Evolutionary conservation across 2,113 vertebrate species (phyloP).

Genomic region (Megaptera novaeangliae): DNA sequence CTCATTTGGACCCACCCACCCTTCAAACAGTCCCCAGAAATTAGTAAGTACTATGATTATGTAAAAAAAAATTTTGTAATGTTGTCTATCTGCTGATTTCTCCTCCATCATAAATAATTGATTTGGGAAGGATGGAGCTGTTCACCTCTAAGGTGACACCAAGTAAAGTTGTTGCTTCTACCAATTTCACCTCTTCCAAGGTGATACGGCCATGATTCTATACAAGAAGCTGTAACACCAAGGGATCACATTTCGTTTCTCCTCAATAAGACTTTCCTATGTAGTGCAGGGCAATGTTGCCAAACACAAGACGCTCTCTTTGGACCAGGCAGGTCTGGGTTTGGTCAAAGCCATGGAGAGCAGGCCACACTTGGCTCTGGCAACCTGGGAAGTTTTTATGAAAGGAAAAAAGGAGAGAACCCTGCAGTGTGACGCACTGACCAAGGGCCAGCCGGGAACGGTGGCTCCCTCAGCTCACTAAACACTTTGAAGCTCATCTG

Average conservation of each 20-base stretch:
- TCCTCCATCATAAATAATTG: not conserved
- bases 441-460: not conserved
- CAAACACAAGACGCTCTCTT: accelerated
- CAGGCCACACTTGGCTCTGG: not conserved
- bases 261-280: not conserved
- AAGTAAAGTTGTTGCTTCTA: not conserved
- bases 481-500: not conserved
- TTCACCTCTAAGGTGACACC: not conserved
- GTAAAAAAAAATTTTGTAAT: not conserved
- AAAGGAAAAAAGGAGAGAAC: not conserved
- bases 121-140: not conserved
- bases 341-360: not conserved
- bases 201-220: not conserved
- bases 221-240: not conserved
- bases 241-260: not conserved
- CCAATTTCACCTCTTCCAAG: not conserved
- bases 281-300: not conserved
- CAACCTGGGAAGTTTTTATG: not conserved
- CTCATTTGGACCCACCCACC: not conserved
- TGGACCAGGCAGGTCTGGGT: not conserved
- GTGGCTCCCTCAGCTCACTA: not conserved
- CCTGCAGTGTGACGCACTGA: not conserved
- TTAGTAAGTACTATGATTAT: not conserved
- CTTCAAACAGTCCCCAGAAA: not conserved
- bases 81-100: not conserved